phyloP scores from a whole-genome alignment of 2,797 vertebrate species.

The Mionectes olivaceus region DNA sequence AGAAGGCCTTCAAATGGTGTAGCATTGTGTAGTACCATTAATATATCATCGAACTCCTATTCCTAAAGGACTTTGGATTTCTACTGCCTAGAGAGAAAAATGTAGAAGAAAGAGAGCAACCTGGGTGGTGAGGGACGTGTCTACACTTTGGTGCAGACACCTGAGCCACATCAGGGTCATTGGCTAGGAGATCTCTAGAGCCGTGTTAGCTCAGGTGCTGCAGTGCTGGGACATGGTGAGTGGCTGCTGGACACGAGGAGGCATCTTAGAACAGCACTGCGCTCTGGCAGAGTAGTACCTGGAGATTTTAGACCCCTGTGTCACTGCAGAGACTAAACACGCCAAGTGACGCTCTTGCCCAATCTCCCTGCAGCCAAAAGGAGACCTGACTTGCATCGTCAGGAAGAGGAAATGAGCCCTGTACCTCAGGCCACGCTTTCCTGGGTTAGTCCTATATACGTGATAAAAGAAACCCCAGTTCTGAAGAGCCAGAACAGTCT shows the following conservation, averaged over 20 bases:
- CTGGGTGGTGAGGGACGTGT: background rate
- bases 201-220: background rate
- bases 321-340: background rate
- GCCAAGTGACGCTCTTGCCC: background rate
- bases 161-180: background rate
- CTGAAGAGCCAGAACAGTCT: background rate
- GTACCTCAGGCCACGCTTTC: background rate
- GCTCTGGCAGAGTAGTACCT: background rate
- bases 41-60: background rate
- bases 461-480: background rate
- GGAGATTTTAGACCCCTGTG: background rate
- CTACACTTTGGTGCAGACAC: background rate
- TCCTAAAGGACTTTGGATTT: background rate
- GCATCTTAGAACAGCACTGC: rapidly evolving
- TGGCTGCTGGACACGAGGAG: background rate
- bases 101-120: background rate
- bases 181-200: background rate
- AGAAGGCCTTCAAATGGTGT: background rate
- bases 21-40: background rate
- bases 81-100: background rate
- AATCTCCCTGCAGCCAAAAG: background rate
- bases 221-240: background rate
- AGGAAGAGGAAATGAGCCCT: background rate
- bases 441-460: background rate
- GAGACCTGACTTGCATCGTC: background rate